Conservation (phyloP, 2,888 invertebrate species). For the Rhogogaster chlorosoma region DNA sequence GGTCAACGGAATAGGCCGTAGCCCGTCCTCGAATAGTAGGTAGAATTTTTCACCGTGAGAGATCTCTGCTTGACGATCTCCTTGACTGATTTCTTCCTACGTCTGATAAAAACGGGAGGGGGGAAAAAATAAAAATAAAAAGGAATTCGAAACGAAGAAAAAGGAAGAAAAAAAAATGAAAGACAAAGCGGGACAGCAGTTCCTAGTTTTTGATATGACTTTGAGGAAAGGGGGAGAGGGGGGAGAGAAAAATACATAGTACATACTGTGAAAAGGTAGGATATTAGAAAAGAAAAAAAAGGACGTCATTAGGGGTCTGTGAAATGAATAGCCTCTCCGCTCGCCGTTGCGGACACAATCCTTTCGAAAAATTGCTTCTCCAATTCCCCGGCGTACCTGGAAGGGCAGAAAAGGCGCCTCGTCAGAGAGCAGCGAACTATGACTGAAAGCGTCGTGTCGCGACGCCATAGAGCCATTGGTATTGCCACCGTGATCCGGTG, state of each 20-base stretch:
- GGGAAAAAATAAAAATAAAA: too few relatives aligned
- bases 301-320: slow-evolving; percentile 43
- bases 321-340: slow-evolving; percentile 25
- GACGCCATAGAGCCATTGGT: background rate
- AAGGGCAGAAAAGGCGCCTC: background rate
- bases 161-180: too few relatives aligned
- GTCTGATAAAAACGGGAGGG: background rate
- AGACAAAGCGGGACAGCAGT: background rate
- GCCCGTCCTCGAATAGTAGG: background rate
- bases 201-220: background rate
- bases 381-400: too few relatives aligned
- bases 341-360: background rate
- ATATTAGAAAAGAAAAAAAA: slow-evolving; percentile 46
- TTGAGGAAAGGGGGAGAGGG: too few relatives aligned
- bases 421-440: slow-evolving; percentile 4
- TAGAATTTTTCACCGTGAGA: background rate
- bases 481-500: slow-evolving; percentile 11
- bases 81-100: background rate
- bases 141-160: too few relatives aligned
- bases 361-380: background rate
- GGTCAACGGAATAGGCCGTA: background rate
- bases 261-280: slow-evolving; percentile 53
- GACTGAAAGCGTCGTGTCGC: slow-evolving; percentile 17
- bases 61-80: background rate
- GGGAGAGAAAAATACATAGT: background rate